Conservation (phyloP, 2,888 invertebrate genomes). For the Scaptomyza polygonia region DNA sequence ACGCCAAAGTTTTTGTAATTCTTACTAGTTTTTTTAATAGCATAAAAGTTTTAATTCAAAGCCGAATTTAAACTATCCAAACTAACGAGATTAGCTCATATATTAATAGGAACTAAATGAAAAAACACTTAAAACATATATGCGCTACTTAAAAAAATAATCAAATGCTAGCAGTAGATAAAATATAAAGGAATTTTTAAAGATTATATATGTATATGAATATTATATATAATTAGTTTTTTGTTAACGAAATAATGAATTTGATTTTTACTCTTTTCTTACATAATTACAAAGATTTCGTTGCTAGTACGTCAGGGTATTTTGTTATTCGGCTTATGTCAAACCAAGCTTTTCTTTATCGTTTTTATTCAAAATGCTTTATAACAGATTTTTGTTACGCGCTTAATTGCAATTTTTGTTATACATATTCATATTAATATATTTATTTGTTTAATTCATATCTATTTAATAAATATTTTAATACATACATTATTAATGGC, state of each 20-base stretch:
- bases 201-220: background rate
- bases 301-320: conserved; percentile 16
- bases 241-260: too few relatives aligned
- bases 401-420: conserved; percentile 2
- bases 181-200: background rate
- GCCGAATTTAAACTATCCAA: background rate
- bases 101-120: background rate
- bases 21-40: conserved; percentile 15
- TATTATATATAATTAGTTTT: background rate
- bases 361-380: conserved; percentile 14
- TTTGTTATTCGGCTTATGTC: conserved; percentile 14
- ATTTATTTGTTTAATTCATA: conserved; percentile 17
- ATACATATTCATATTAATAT: too few relatives aligned
- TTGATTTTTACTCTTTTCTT: too few relatives aligned
- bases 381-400: background rate
- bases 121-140: background rate
- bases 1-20: conserved; percentile 6
- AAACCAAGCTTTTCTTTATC: background rate
- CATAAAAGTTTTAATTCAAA: background rate
- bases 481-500: conserved; percentile 53
- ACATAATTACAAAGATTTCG: too few relatives aligned
- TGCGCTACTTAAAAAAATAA: background rate
- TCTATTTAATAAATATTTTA: conserved; percentile 34
- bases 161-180: background rate
- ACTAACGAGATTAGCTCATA: conserved; percentile 2